phyloP scores from a whole-genome alignment of 2,797 vertebrate species.

The Lacerta viridis region DNA sequence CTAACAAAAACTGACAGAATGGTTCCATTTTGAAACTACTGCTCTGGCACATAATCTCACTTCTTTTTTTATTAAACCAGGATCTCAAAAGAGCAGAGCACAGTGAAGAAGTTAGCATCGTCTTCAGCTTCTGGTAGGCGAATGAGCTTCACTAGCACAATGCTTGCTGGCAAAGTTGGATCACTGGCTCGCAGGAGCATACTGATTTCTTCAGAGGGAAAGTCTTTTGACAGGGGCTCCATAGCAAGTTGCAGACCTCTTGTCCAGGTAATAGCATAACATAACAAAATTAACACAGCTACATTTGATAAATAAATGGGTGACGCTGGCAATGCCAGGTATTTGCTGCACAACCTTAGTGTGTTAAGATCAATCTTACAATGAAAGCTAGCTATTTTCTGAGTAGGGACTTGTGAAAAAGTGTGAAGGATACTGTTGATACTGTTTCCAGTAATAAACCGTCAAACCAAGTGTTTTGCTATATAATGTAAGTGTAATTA shows the following conservation, averaged over 20 bases:
- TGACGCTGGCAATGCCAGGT: not conserved
- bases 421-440: not conserved
- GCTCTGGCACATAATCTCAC: not conserved
- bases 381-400: not conserved
- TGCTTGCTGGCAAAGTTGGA: constrained; percentile 45
- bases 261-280: constrained; percentile 71
- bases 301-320: not conserved
- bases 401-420: not conserved
- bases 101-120: not conserved
- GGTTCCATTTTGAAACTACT: not conserved
- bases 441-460: no score
- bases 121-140: constrained; percentile 24
- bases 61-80: constrained; percentile 41
- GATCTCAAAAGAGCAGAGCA: constrained; percentile 25
- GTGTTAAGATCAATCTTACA: not conserved
- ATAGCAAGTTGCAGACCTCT: constrained; percentile 52
- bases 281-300: not conserved
- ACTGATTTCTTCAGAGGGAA: constrained; percentile 69
- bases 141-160: constrained; percentile 29
- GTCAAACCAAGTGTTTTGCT: not conserved
- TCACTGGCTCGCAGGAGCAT: constrained; percentile 70
- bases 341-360: not conserved
- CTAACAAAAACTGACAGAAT: not conserved
- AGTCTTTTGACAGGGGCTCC: constrained; percentile 70
- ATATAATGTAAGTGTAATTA: not conserved